Conservation (phyloP, 2,113 vertebrate species). For the Psophia crepitans region DNA sequence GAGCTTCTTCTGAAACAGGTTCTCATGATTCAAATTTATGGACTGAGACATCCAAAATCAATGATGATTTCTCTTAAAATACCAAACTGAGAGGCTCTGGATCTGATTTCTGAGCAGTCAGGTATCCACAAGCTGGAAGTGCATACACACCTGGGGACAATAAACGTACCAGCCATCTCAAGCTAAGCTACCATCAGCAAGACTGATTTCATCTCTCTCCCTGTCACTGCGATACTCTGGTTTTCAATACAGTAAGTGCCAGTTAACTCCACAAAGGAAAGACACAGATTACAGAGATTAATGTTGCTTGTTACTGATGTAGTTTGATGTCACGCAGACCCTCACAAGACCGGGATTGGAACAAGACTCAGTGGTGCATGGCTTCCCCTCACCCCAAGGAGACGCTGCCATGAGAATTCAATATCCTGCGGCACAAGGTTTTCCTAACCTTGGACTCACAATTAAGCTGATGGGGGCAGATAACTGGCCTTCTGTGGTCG, state of each 20-base stretch:
- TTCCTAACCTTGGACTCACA: background rate
- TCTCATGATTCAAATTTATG: background rate
- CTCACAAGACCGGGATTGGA: background rate
- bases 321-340: background rate
- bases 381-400: background rate
- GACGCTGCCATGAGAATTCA: background rate
- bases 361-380: background rate
- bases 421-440: background rate
- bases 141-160: background rate
- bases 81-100: background rate
- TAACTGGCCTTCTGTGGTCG: too few relatives aligned
- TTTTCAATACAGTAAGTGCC: background rate
- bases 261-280: background rate
- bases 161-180: background rate
- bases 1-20: background rate
- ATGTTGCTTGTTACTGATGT: background rate
- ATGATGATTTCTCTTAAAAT: background rate
- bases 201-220: background rate
- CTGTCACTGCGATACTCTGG: background rate
- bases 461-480: background rate
- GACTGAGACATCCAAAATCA: background rate
- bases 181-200: background rate
- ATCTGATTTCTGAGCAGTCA: background rate
- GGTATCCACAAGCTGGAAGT: background rate
- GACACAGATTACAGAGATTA: background rate